Evolutionary conservation across 1,140 invertebrate genomes (phyloP), one percentile per base, ranked within the genome.

Genomic region (Philopotamus ludificatus): DNA sequence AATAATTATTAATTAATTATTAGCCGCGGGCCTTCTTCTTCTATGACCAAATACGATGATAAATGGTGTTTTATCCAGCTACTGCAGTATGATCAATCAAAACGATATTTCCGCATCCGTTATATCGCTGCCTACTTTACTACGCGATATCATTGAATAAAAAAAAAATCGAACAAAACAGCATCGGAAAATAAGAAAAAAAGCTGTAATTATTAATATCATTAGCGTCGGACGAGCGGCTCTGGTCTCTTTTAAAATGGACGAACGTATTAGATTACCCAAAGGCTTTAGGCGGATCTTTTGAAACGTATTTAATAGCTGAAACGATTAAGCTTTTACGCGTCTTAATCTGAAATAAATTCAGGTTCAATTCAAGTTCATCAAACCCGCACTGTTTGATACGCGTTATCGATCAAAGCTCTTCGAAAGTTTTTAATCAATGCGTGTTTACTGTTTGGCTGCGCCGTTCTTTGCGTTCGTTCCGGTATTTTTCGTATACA

Each of bases 351-450:
- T 47, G 44, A 50, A 23, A 34, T 34, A 4, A 34, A 12, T 34
- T 4, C 28, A 34, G 28, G 12, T 34, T 34, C 4, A 4, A 34
- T 34, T 34, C 4, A 34, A 34, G 12, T 34, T 34, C 4, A 34
- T 34, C 28, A 34, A 7, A 7, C 28, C 4, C 4, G 12, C 4
- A 12, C 28, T 34, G 4, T 34, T 34, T 34, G 28, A 12, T 34
- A 12, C 28, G 12, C 12, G 4, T 12, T 7, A 34, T 34, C 28
- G 28, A 12, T 34, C 28, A 34, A 7, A 34, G 28, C 42, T 21
- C 47, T 60, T 60, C 28, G 57, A 60, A 60, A 60, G 57, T 47
- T n/a, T n/a, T n/a, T 60, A 60, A 60, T 60, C 57, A 60, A 60
- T 60, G 57, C 57, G 23, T 47, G 47, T 47, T 60, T 60, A 60